Conservation (phyloP, 2,113 vertebrate genomes). For the Cryptotis parvus region DNA sequence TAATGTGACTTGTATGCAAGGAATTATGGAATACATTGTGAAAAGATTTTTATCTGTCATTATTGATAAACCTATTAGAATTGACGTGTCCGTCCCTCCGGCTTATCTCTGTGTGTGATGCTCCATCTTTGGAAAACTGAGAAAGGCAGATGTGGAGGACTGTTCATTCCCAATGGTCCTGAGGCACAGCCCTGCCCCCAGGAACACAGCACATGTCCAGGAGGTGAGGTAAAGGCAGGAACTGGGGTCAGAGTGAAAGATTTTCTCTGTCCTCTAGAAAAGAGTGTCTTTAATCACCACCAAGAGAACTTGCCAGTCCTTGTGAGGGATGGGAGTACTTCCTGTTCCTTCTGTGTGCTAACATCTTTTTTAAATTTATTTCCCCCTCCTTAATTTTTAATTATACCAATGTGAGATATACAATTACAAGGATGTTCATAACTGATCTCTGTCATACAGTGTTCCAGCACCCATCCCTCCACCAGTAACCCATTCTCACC, state of each 20-base stretch:
- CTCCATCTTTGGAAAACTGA: neutral
- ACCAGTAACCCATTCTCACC: too few species aligned
- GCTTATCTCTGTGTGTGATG: neutral
- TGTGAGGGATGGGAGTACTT: neutral
- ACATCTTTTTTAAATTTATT: too few species aligned
- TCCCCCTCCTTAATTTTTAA: too few species aligned
- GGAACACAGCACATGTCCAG: neutral
- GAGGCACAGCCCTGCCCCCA: neutral
- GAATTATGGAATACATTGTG: conserved; percentile 1
- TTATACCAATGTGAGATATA: too few species aligned
- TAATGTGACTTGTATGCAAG: conserved; percentile 11
- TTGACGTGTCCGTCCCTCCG: conserved; percentile 5
- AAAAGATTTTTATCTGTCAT: conserved; percentile 25
- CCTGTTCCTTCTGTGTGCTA: too few species aligned
- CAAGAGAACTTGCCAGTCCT: conserved; percentile 15
- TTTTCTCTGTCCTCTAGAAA: neutral
- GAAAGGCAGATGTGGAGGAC: too few species aligned
- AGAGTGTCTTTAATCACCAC: neutral
- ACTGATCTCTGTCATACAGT: too few species aligned
- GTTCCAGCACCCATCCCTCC: too few species aligned
- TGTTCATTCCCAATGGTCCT: too few species aligned
- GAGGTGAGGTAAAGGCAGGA: too few species aligned
- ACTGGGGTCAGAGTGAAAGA: neutral
- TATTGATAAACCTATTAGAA: conserved; percentile 36
- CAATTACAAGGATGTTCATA: too few species aligned